Conservation (phyloP, 1,140 invertebrate genomes). For the Bombus picipes region DNA sequence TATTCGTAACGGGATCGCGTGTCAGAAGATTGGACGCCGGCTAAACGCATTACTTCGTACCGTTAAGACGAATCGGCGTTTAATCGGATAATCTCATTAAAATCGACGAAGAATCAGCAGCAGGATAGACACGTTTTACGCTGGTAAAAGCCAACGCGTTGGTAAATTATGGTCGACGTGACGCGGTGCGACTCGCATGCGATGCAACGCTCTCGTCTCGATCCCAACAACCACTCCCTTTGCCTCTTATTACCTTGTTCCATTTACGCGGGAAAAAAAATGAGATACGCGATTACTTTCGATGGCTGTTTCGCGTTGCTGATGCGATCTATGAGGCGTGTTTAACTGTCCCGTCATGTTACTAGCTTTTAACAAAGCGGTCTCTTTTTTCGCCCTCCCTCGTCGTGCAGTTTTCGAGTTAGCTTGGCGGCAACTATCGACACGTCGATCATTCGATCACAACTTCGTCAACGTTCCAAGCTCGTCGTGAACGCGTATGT, state of each 20-base stretch:
- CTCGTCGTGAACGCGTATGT: not conserved
- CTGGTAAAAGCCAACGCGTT: constrained; percentile 38
- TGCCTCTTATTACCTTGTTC: constrained; percentile 51
- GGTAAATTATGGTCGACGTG: constrained; percentile 31
- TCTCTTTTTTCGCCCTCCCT: not conserved
- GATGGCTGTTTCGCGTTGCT: constrained; percentile 20
- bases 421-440: not conserved
- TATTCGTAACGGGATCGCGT: constrained; percentile 53
- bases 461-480: not conserved
- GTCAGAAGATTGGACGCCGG: constrained; percentile 31
- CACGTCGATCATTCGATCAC: not conserved
- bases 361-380: not conserved
- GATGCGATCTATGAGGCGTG: constrained; percentile 19
- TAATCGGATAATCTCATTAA: constrained; percentile 66
- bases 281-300: constrained; percentile 47
- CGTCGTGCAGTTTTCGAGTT: not conserved
- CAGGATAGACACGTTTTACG: not conserved
- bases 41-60: constrained; percentile 55
- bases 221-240: constrained; percentile 33
- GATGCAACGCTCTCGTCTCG: constrained; percentile 28
- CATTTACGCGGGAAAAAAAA: constrained; percentile 37
- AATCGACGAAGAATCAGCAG: constrained; percentile 39
- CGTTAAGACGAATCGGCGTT: constrained; percentile 62
- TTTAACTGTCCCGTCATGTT: not conserved
- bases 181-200: not conserved